Conservation (phyloP, 2,797 vertebrate genomes). For the Erithacus rubecula region DNA sequence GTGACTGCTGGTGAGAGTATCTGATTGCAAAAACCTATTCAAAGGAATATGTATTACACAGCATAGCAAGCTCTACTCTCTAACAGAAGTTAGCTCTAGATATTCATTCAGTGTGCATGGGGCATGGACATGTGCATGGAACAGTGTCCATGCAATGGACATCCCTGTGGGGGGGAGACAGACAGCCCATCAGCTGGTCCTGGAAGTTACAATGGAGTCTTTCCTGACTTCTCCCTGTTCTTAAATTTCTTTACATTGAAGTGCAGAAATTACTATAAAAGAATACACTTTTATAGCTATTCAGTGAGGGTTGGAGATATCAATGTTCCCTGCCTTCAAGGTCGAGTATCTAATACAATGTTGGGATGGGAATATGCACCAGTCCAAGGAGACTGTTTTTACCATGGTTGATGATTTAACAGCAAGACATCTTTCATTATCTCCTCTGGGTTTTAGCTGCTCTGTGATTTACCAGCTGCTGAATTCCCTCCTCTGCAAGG, state of each 20-base stretch:
- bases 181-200: background rate
- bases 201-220: background rate
- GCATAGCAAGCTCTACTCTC: background rate
- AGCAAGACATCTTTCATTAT: background rate
- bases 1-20: background rate
- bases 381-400: background rate
- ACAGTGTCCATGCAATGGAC: background rate
- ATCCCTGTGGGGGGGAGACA: too few relatives aligned
- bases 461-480: background rate
- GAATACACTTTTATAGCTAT: background rate
- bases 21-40: background rate
- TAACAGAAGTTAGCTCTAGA: accelerated
- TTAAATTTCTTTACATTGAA: background rate
- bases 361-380: background rate
- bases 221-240: background rate
- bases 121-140: too few relatives aligned
- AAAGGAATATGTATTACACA: background rate
- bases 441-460: background rate
- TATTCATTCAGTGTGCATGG: background rate
- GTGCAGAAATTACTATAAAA: background rate
- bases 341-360: accelerated
- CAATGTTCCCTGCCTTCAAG: too few relatives aligned
- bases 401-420: accelerated
- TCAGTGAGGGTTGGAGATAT: too few relatives aligned
- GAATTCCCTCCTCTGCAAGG: background rate